phyloP scores from a whole-genome alignment of 2,888 invertebrate genomes.

The Amphimallon solstitiale region DNA sequence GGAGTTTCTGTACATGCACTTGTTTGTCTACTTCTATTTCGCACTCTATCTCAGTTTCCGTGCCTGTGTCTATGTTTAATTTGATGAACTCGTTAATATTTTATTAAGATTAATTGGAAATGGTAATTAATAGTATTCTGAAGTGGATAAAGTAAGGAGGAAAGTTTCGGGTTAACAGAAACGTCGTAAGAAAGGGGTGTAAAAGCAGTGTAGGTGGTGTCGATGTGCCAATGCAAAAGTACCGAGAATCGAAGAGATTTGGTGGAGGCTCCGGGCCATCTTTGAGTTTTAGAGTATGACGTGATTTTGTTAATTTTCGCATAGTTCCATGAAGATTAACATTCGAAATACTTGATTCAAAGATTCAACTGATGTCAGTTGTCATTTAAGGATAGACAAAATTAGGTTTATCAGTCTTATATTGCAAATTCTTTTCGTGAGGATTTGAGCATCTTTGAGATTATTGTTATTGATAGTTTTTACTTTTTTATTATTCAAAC shows the following conservation, averaged over 20 bases:
- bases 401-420: no score
- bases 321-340: no score
- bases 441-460: no score
- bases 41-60: neutral
- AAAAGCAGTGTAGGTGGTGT: neutral
- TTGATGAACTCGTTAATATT: slow-evolving; percentile 30
- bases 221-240: neutral
- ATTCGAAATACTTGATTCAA: neutral
- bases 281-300: neutral
- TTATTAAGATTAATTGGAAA: slow-evolving; percentile 34
- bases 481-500: no score
- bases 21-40: no score
- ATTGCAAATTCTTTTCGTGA: no score
- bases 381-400: no score
- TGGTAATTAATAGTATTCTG: slow-evolving; percentile 25
- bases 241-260: no score
- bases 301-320: slow-evolving; percentile 13
- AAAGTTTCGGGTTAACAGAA: no score
- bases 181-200: neutral
- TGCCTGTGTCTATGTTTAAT: neutral
- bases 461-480: no score
- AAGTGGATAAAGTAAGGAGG: neutral
- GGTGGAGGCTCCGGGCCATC: neutral
- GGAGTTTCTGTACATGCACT: neutral
- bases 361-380: no score